Conservation (phyloP, 2,888 invertebrate genomes). For the Phyllotreta cruciferae region DNA sequence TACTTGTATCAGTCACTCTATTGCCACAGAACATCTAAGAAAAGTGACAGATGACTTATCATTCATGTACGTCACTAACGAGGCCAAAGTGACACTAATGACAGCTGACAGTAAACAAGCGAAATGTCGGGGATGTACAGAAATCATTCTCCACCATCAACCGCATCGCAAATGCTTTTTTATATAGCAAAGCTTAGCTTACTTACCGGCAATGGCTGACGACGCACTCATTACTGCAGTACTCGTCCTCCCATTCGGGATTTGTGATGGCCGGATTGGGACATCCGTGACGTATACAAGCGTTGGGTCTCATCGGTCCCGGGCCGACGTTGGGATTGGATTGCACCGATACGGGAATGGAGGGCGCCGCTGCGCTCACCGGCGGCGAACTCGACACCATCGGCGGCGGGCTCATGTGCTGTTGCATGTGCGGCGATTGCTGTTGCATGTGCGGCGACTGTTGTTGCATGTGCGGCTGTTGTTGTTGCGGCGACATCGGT, state of each 20-base stretch:
- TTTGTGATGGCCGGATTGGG: slow-evolving; percentile 89
- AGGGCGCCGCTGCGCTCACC: slow-evolving; percentile 57
- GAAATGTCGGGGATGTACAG: too few relatives aligned
- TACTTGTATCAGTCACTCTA: too few relatives aligned
- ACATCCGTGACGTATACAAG: slow-evolving; percentile 89
- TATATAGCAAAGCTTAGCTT: slow-evolving; percentile 10
- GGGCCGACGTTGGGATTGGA: slow-evolving; percentile 47
- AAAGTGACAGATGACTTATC: too few relatives aligned
- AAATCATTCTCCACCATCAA: too few relatives aligned
- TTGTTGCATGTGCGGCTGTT: slow-evolving; percentile 41
- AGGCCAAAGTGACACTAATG: too few relatives aligned
- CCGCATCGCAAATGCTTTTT: too few relatives aligned
- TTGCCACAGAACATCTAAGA: too few relatives aligned
- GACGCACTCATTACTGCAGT: slow-evolving; percentile 96
- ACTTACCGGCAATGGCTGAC: slow-evolving; percentile 90
- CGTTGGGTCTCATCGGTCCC: slow-evolving; percentile 58
- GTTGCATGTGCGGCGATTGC: slow-evolving; percentile 34
- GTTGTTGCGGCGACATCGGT: slow-evolving; percentile 56
- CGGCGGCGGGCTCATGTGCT: slow-evolving; percentile 60
- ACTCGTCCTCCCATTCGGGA: slow-evolving; percentile 96
- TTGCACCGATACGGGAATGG: slow-evolving; percentile 59
- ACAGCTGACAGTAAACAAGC: too few relatives aligned
- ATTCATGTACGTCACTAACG: too few relatives aligned
- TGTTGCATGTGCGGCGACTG: slow-evolving; percentile 56
- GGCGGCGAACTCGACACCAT: slow-evolving; percentile 66